Conservation (phyloP, 2,797 vertebrate species). For the Nasua narica region DNA sequence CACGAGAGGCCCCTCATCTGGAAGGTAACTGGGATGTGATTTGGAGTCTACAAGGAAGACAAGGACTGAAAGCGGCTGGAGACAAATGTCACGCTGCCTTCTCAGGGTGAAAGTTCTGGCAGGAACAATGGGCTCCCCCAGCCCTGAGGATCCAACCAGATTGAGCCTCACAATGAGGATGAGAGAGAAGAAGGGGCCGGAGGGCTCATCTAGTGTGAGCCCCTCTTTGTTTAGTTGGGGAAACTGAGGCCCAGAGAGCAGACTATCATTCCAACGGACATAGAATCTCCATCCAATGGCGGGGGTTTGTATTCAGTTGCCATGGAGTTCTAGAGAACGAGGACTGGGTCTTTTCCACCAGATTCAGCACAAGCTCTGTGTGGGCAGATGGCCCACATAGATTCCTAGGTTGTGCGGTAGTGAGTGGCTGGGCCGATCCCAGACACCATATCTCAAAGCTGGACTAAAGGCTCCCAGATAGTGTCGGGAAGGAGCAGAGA, state of each 20-base stretch:
- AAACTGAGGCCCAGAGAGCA: background rate
- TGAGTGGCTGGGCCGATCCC: background rate
- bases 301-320: background rate
- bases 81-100: background rate
- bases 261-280: background rate
- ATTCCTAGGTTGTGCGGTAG: background rate
- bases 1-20: background rate
- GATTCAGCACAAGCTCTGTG: background rate
- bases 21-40: background rate
- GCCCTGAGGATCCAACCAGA: background rate
- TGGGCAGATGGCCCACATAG: background rate
- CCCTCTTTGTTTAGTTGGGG: background rate
- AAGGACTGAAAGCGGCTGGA: background rate
- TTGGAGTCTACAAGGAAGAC: background rate
- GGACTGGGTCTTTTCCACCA: background rate
- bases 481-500: background rate
- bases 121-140: background rate
- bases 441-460: background rate
- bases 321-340: background rate
- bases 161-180: background rate
- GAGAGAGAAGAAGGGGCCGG: background rate
- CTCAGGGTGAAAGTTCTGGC: background rate
- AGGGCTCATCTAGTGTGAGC: background rate
- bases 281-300: too few species aligned
- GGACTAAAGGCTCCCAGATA: background rate